phyloP scores from a whole-genome alignment of 2,113 vertebrate genomes.

The Chionomys nivalis region DNA sequence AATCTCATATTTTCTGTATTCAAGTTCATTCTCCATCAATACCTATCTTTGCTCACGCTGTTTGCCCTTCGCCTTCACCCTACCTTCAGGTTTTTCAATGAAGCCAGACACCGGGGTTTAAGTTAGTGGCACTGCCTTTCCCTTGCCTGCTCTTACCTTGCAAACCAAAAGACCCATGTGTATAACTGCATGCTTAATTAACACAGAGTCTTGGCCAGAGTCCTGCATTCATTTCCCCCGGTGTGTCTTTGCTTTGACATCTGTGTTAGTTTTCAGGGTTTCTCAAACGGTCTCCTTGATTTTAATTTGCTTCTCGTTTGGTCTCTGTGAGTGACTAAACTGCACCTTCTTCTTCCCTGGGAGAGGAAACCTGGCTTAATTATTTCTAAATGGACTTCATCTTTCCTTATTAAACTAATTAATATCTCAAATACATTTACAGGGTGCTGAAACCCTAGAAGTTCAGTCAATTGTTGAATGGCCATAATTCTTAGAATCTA shows the following conservation, averaged over 20 bases:
- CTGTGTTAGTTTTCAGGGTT: not conserved
- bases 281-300: constrained; percentile 17
- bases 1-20: not conserved
- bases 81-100: not conserved
- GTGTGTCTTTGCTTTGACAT: constrained; percentile 32
- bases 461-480: not conserved
- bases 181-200: constrained; percentile 1
- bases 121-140: not conserved
- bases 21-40: not conserved
- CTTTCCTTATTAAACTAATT: constrained; percentile 58
- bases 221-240: not conserved
- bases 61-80: not conserved
- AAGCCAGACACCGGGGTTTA: not conserved
- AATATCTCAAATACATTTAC: constrained; percentile 31
- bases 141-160: not conserved
- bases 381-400: constrained; percentile 43
- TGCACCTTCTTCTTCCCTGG: constrained; percentile 5
- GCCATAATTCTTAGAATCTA: not conserved
- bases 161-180: not conserved
- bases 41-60: not conserved
- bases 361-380: constrained; percentile 50
- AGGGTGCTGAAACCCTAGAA: constrained; percentile 42
- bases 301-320: constrained; percentile 39
- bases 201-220: not conserved
- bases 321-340: constrained; percentile 22